These are phyloP conservation scores for Dolichallabes microphthalmus DNA, from an alignment of 2,113 vertebrate species.

Conservation along the genomic window DNA sequence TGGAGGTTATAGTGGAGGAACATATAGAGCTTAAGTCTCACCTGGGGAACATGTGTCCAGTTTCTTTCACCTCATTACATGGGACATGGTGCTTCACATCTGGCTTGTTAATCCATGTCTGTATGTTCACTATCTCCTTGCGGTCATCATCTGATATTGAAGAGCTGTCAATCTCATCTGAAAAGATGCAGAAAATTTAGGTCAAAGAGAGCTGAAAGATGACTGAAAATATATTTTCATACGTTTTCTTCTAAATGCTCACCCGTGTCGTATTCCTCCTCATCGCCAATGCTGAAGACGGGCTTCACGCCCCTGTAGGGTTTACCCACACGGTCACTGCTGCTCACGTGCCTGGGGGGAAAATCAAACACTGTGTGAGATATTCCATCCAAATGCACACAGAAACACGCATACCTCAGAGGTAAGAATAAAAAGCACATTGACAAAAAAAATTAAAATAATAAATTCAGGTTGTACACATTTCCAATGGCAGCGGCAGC, in stretches of 20 bases:
- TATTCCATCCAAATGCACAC: background rate
- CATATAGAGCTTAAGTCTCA: slow-evolving; percentile 56
- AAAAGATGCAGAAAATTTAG: slow-evolving; percentile 23
- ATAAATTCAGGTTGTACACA: background rate
- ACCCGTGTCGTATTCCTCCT: slow-evolving; percentile 98
- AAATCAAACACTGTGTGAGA: background rate
- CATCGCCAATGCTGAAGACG: slow-evolving; percentile 96
- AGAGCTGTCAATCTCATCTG: slow-evolving; percentile 98
- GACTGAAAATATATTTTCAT: background rate
- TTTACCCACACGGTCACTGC: slow-evolving; percentile 93
- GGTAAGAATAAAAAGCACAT: background rate
- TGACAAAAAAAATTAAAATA: no score
- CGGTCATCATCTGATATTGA: slow-evolving; percentile 97
- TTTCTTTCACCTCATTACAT: slow-evolving; percentile 97
- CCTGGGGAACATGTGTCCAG: slow-evolving; percentile 97
- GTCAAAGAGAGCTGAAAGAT: background rate
- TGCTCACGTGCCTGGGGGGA: slow-evolving; percentile 87
- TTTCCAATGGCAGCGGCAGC: background rate
- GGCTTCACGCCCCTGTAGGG: slow-evolving; percentile 97
- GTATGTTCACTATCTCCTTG: slow-evolving; percentile 95
- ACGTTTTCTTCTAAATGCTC: slow-evolving; percentile 3
- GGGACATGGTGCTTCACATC: slow-evolving; percentile 93
- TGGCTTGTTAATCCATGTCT: slow-evolving; percentile 98
- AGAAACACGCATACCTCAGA: background rate
- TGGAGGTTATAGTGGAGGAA: no score